Percentiles rank a stretch among this genome's conserved stretches.
phyloP scores from a whole-genome alignment of 2,797 vertebrate genomes.

The Tragopan temminckii region DNA sequence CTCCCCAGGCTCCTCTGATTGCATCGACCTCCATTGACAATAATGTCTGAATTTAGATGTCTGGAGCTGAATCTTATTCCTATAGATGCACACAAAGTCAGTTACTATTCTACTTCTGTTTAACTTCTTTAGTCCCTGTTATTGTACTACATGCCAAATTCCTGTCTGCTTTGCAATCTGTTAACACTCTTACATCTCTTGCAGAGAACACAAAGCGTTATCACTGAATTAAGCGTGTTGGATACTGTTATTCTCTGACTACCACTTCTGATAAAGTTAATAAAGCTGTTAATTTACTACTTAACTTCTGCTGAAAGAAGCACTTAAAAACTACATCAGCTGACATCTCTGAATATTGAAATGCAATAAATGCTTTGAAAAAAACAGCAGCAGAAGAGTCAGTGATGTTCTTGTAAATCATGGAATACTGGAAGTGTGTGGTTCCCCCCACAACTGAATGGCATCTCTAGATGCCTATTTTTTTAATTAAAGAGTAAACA shows the following conservation, averaged over 20 bases:
- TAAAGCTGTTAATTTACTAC: background rate
- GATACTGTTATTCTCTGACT: background rate
- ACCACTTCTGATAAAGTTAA: background rate
- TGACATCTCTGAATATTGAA: background rate
- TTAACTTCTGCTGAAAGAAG: background rate
- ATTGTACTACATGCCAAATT: background rate
- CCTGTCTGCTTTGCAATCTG: background rate
- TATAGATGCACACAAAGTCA: background rate
- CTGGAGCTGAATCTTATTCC: background rate
- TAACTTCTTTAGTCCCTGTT: background rate
- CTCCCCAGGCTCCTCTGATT: background rate
- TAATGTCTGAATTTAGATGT: background rate
- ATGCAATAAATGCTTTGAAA: background rate
- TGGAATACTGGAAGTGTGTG: background rate
- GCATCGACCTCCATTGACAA: constrained; percentile 3
- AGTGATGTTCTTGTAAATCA: background rate
- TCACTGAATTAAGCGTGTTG: background rate
- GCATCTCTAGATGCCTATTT: background rate
- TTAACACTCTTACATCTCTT: background rate
- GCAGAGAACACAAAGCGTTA: too few relatives aligned
- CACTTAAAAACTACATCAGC: background rate
- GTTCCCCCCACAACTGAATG: background rate
- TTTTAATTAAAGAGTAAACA: background rate
- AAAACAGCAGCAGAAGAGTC: background rate
- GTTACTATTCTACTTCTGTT: background rate